These are phyloP conservation scores for Drosophila aff. DNA, from an alignment of 1,140 invertebrate species.

Conservation along the genomic window DNA sequence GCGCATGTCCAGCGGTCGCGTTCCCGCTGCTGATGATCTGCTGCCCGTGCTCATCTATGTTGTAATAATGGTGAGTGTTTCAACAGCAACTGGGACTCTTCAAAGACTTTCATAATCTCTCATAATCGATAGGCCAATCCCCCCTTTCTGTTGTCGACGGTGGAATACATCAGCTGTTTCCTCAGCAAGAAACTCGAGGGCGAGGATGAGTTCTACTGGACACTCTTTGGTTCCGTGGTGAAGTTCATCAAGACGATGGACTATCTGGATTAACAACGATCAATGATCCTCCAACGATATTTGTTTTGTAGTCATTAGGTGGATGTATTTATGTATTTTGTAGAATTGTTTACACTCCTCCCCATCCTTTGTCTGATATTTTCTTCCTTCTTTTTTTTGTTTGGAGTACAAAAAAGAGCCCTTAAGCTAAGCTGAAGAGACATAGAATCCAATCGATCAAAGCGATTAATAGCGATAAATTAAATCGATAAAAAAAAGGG, in stretches of 20 bases:
- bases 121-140: constrained; percentile 92
- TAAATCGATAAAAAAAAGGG: not conserved
- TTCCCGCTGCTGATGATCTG: constrained; percentile 98
- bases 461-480: not conserved
- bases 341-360: constrained; percentile 21
- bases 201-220: constrained; percentile 99
- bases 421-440: constrained; percentile 20
- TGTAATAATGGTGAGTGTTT: constrained; percentile 92
- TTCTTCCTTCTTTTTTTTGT: not conserved
- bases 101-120: not conserved
- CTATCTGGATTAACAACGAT: constrained; percentile 57
- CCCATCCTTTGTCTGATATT: constrained; percentile 16
- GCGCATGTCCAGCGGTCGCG: constrained; percentile 91
- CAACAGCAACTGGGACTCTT: not conserved
- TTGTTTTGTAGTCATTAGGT: constrained; percentile 20
- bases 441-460: constrained; percentile 11
- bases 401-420: constrained; percentile 19
- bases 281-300: constrained; percentile 30
- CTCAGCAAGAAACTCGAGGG: constrained; percentile 93
- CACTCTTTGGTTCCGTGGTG: constrained; percentile 97
- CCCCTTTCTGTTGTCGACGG: constrained; percentile 96
- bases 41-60: constrained; percentile 98
- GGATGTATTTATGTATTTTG: constrained; percentile 22
- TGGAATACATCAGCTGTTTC: constrained; percentile 98
- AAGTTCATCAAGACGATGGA: constrained; percentile 99